phyloP scores from a whole-genome alignment of 2,888 invertebrate species.

The Baronia brevicornis region DNA sequence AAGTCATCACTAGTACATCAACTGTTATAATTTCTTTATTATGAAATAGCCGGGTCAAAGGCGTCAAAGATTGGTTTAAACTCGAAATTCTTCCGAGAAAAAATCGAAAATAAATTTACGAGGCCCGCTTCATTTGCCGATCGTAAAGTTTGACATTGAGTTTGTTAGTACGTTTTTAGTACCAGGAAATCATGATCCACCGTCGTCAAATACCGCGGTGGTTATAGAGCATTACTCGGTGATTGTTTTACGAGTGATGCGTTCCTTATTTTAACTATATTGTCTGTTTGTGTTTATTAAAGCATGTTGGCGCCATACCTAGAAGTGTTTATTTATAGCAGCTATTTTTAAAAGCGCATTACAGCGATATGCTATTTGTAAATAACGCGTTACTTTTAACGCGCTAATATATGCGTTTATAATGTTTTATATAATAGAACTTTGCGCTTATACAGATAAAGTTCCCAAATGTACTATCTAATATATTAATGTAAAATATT shows the following conservation, averaged over 20 bases:
- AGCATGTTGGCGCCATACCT: constrained; percentile 55
- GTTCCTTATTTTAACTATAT: constrained; percentile 24
- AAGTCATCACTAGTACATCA: too few relatives aligned
- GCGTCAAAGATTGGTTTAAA: not conserved
- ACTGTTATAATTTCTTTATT: too few relatives aligned
- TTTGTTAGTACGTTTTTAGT: constrained; percentile 58
- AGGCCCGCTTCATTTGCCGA: constrained; percentile 46
- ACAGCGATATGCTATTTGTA: too few relatives aligned
- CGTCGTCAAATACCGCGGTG: constrained; percentile 38
- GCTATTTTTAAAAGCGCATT: too few relatives aligned
- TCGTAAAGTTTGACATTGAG: constrained; percentile 67
- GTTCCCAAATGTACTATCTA: too few relatives aligned
- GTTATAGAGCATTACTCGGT: constrained; percentile 44
- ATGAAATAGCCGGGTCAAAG: too few relatives aligned
- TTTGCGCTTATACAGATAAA: too few relatives aligned
- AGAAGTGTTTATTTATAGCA: too few relatives aligned
- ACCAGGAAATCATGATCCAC: constrained; percentile 55
- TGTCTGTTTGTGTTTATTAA: constrained; percentile 22
- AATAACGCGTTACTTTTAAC: too few relatives aligned
- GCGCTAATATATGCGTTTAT: too few relatives aligned
- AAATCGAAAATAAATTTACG: constrained; percentile 23
- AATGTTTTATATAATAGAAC: too few relatives aligned
- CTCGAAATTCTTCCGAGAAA: constrained; percentile 17
- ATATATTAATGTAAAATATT: too few relatives aligned
- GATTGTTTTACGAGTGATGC: constrained; percentile 36